phyloP scores from a whole-genome alignment of 1,140 invertebrate species.

The Aleiodes sp. region DNA sequence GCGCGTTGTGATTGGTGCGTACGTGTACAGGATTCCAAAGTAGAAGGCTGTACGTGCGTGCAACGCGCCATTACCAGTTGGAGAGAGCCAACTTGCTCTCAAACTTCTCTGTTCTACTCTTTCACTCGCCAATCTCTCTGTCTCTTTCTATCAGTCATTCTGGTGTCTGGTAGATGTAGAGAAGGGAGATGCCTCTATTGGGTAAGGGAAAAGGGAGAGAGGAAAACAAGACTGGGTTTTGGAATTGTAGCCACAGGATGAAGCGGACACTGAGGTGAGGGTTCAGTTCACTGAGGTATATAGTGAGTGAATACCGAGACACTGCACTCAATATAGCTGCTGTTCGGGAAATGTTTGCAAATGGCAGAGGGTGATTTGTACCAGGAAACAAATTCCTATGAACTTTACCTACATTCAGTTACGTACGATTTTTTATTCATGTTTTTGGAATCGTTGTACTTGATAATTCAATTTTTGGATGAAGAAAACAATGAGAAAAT shows the following conservation, averaged over 20 bases:
- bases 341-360: conserved; percentile 41
- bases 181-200: not conserved
- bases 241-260: conserved; percentile 6
- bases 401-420: not conserved
- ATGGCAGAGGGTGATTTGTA: conserved; percentile 9
- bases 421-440: not conserved
- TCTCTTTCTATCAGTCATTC: conserved; percentile 5
- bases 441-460: too few relatives aligned
- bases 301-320: conserved; percentile 33
- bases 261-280: not conserved
- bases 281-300: conserved; percentile 19
- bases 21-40: conserved; percentile 52
- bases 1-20: conserved; percentile 57
- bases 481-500: too few relatives aligned
- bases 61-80: conserved; percentile 34
- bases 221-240: not conserved
- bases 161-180: not conserved
- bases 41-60: conserved; percentile 53
- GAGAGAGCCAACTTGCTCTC: not conserved
- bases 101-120: not conserved
- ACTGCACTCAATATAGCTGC: not conserved
- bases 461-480: too few relatives aligned
- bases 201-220: too few relatives aligned
- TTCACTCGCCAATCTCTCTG: not conserved
- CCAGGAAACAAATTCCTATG: conserved; percentile 34